Evolutionary conservation across 1,140 invertebrate species (phyloP).

Genomic region (Penaeus indicus): DNA sequence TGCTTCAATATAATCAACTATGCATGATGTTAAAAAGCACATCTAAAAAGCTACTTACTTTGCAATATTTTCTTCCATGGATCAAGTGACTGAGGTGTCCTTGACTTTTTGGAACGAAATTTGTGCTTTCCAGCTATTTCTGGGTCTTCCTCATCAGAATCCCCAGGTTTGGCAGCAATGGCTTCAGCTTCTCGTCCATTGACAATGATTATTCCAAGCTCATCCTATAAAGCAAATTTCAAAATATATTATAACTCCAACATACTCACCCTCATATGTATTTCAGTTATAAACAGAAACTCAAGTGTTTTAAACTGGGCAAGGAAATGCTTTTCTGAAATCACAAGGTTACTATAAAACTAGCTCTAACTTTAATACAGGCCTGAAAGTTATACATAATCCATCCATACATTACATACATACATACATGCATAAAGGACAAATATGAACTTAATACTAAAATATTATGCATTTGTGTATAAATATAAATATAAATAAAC

Average conservation of each 20-base stretch:
- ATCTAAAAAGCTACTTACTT: constrained; percentile 67
- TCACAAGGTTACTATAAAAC: neutral
- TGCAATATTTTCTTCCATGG: constrained; percentile 65
- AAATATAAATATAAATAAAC: neutral
- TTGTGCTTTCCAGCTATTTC: constrained; percentile 65
- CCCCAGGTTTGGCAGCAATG: constrained; percentile 81
- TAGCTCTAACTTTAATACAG: neutral
- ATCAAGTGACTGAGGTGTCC: constrained; percentile 49
- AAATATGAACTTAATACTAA: neutral
- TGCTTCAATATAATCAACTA: neutral
- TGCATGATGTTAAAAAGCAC: neutral
- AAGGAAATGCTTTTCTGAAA: neutral
- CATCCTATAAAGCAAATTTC: constrained; percentile 49
- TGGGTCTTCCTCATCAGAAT: constrained; percentile 74
- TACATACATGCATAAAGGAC: neutral
- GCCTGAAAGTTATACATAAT: neutral
- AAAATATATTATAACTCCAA: neutral
- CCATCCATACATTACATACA: neutral
- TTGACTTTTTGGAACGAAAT: constrained; percentile 51
- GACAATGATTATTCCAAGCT: constrained; percentile 73
- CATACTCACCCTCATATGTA: neutral
- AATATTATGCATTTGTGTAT: neutral
- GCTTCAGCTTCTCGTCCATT: constrained; percentile 85
- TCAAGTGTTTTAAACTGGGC: neutral
- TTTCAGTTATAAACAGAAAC: neutral